phyloP scores from a whole-genome alignment of 2,888 invertebrate species.

The Archips crataeganus region DNA sequence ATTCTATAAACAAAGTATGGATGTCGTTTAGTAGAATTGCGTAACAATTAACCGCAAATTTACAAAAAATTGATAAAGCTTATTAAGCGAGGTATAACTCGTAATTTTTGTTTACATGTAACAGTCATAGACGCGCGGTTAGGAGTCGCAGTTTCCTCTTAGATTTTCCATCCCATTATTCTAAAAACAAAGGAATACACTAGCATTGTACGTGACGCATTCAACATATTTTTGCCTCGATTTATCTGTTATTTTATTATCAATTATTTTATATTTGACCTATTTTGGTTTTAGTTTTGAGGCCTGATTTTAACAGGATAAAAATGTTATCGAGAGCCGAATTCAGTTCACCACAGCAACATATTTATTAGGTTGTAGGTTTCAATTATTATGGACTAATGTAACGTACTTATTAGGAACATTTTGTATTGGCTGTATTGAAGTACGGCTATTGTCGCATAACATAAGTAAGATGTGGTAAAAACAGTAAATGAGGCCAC shows the following conservation, averaged over 20 bases:
- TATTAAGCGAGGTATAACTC: background rate
- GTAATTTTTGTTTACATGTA: background rate
- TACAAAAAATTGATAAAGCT: background rate
- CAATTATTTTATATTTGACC: constrained; percentile 13
- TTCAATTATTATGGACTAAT: constrained; percentile 2
- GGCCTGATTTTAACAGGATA: constrained; percentile 7
- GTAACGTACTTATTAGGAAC: too few species aligned
- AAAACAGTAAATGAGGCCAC: constrained; percentile 1
- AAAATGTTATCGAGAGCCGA: background rate
- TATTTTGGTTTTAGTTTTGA: constrained; percentile 7
- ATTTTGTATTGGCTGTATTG: background rate
- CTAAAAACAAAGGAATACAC: constrained; percentile 12
- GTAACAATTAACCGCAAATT: background rate
- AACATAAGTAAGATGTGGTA: constrained; percentile 10
- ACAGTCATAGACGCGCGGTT: constrained; percentile 25
- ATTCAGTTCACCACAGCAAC: background rate
- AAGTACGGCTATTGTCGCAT: constrained; percentile 1
- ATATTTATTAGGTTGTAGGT: constrained; percentile 12
- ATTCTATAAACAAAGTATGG: background rate
- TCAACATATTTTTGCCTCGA: constrained; percentile 20
- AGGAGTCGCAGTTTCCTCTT: constrained; percentile 28
- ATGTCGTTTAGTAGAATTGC: background rate
- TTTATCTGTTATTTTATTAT: constrained; percentile 25
- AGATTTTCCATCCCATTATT: constrained; percentile 26
- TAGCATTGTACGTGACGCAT: constrained; percentile 13